phyloP scores from a whole-genome alignment of 1,140 invertebrate genomes.

The Glossosoma conforme region DNA sequence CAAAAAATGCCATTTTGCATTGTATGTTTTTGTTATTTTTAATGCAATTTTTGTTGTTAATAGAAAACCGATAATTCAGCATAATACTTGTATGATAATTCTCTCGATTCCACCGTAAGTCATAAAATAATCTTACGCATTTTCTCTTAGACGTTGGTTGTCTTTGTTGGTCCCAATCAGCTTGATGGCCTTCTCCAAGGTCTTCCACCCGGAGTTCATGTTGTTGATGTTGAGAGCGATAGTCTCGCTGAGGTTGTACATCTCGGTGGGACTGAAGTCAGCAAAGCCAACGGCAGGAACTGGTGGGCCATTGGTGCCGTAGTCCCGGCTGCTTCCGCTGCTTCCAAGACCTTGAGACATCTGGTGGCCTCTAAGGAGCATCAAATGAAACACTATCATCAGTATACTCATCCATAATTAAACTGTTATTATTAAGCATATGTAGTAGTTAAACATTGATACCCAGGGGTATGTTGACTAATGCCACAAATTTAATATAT shows the following conservation, averaged over 20 bases:
- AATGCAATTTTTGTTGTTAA: no score
- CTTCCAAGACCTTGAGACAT: conserved; percentile 40
- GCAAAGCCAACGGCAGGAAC: conserved; percentile 60
- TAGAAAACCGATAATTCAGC: no score
- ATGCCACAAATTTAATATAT: no score
- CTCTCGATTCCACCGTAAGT: no score
- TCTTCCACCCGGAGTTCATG: conserved; percentile 64
- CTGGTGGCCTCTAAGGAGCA: conserved; percentile 25
- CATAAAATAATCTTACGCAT: conserved; percentile 26
- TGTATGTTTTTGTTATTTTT: no score
- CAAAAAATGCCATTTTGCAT: no score
- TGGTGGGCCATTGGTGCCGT: conserved; percentile 47
- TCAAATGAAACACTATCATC: conserved; percentile 17
- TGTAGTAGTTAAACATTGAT: no score
- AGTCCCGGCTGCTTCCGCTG: conserved; percentile 46
- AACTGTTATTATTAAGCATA: no score
- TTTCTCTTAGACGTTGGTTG: conserved; percentile 47
- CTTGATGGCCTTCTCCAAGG: conserved; percentile 68
- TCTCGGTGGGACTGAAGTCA: conserved; percentile 66
- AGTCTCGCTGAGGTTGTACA: conserved; percentile 68
- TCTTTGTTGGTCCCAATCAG: conserved; percentile 73
- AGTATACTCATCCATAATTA: no score
- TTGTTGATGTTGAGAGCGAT: conserved; percentile 75
- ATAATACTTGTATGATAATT: no score
- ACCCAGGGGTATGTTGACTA: no score